A percentile compares a stretch with the other conserved stretches of the same genome.
These are phyloP conservation scores for Brachionus paranguensis DNA, from an alignment of 1,140 invertebrate genomes.

Conservation along the genomic window DNA sequence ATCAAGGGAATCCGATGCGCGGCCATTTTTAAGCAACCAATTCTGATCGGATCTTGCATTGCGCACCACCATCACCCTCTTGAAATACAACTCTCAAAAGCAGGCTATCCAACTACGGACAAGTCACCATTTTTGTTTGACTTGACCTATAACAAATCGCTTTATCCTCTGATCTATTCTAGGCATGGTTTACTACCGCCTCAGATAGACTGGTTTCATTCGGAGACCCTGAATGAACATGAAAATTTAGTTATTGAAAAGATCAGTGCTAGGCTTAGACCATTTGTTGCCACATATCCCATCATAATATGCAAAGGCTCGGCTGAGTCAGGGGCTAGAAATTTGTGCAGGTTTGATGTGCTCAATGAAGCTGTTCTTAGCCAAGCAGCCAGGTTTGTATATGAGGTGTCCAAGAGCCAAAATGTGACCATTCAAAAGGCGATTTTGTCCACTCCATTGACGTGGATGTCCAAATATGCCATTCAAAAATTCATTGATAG, in stretches of 20 bases:
- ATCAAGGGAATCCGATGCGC: not conserved
- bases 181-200: not conserved
- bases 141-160: not conserved
- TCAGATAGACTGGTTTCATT: not conserved
- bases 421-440: conserved; percentile 5
- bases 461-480: not conserved
- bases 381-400: not conserved
- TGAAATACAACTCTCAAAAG: not conserved
- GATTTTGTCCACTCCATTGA: not conserved
- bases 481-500: not conserved
- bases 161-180: not conserved
- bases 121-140: not conserved
- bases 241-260: not conserved
- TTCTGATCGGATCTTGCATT: not conserved
- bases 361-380: not conserved
- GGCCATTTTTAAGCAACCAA: not conserved
- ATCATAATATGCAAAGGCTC: conserved; percentile 6
- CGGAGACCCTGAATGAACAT: not conserved
- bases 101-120: not conserved
- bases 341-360: not conserved
- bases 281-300: not conserved
- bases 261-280: not conserved
- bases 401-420: not conserved
- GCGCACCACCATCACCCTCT: not conserved
- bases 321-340: not conserved